Conservation (phyloP, 2,888 invertebrate genomes). For the Lissonota sp. region DNA sequence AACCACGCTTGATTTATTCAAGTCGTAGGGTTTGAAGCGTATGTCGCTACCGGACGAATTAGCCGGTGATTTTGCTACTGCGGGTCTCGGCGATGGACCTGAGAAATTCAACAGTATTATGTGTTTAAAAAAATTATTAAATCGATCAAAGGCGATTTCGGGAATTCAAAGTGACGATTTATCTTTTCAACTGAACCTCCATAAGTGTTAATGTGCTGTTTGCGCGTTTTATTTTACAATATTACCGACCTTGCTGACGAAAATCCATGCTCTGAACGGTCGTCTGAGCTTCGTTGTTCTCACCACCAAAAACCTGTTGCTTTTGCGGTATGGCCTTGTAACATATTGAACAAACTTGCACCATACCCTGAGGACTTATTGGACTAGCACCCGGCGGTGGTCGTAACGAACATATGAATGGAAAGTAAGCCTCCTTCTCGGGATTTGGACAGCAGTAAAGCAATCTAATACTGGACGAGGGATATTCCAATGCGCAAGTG, state of each 20-base stretch:
- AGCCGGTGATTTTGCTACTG: slow-evolving; percentile 85
- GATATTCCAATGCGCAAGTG: slow-evolving; percentile 93
- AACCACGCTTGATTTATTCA: slow-evolving; percentile 83
- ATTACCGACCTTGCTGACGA: slow-evolving; percentile 76
- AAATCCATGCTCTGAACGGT: slow-evolving; percentile 76
- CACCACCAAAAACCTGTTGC: slow-evolving; percentile 89
- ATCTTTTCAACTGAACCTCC: neutral
- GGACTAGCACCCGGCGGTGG: slow-evolving; percentile 94
- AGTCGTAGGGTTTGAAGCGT: slow-evolving; percentile 87
- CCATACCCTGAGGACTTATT: slow-evolving; percentile 95
- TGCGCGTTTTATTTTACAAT: slow-evolving; percentile 22
- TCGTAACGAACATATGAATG: slow-evolving; percentile 92
- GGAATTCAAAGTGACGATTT: too few species aligned
- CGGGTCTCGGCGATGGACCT: slow-evolving; percentile 83
- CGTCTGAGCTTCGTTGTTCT: slow-evolving; percentile 85
- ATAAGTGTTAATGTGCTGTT: neutral
- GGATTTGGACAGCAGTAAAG: slow-evolving; percentile 94
- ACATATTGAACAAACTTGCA: slow-evolving; percentile 94
- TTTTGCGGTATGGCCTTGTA: slow-evolving; percentile 92
- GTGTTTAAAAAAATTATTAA: too few species aligned
- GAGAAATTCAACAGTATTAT: slow-evolving; percentile 5
- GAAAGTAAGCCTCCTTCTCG: slow-evolving; percentile 95
- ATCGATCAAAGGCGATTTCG: too few species aligned
- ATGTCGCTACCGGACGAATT: slow-evolving; percentile 86
- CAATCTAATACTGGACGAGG: slow-evolving; percentile 91